Evolutionary conservation across 2,113 vertebrate species (phyloP).

Genomic region (Speoplatyrhinus poulsoni): DNA sequence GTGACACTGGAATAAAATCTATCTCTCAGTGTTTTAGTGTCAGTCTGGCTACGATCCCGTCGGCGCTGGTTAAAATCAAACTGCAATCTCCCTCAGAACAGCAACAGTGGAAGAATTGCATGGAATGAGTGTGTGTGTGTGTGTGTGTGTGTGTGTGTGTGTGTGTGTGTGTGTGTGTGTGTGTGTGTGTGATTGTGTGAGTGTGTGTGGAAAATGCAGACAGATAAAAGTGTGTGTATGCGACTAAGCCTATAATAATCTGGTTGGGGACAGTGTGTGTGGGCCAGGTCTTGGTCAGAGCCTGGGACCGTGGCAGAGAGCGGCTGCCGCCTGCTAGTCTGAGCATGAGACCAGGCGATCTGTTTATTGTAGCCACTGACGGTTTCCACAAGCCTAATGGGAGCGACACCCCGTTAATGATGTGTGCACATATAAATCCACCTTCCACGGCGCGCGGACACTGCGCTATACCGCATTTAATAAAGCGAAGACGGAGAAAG

Average conservation of each 20-base stretch:
- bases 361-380: conserved; percentile 94
- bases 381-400: conserved; percentile 96
- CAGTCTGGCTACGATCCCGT: conserved; percentile 8
- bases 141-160: background rate
- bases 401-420: conserved; percentile 93
- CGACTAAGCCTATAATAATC: background rate
- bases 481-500: conserved; percentile 40
- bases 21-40: conserved; percentile 27
- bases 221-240: background rate
- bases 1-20: conserved; percentile 28
- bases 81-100: conserved; percentile 17
- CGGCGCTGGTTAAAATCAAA: conserved; percentile 53
- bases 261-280: conserved; percentile 54
- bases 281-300: conserved; percentile 58
- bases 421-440: conserved; percentile 92
- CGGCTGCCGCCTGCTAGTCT: conserved; percentile 84
- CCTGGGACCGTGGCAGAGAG: conserved; percentile 58
- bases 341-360: conserved; percentile 83
- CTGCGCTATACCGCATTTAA: conserved; percentile 88
- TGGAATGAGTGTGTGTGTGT: conserved; percentile 44
- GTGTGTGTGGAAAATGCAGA: conserved; percentile 19
- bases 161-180: background rate
- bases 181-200: conserved; percentile 28
- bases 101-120: conserved; percentile 18
- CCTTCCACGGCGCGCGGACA: conserved; percentile 86